Conservation (phyloP, 2,888 invertebrate species). For the Salpingus planirostris region DNA sequence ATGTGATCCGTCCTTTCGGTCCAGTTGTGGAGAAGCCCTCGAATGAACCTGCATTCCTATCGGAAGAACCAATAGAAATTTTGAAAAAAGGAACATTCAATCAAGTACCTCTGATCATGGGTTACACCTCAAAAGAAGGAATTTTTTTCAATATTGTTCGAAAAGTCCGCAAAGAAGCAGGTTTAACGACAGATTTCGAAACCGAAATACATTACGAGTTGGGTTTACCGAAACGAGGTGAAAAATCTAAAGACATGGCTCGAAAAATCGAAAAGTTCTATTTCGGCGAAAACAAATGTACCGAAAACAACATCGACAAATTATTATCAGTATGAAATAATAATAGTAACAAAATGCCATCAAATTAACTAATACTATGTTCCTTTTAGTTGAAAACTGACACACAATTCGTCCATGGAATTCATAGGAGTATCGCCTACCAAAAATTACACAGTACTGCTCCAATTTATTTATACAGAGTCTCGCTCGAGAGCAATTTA, state of each 20-base stretch:
- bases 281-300: constrained; percentile 39
- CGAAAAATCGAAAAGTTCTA: constrained; percentile 39
- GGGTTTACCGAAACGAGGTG: constrained; percentile 21
- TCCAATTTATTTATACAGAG: constrained; percentile 29
- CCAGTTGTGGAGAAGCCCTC: constrained; percentile 9
- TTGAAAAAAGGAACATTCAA: constrained; percentile 29
- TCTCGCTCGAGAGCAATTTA: constrained; percentile 25
- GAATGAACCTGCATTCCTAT: constrained; percentile 4
- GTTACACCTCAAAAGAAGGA: constrained; percentile 35
- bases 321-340: no score
- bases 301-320: constrained; percentile 29
- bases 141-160: constrained; percentile 29
- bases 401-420: constrained; percentile 29
- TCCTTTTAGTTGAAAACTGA: constrained; percentile 32
- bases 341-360: no score
- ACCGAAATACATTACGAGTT: constrained; percentile 25
- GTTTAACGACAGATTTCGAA: constrained; percentile 18
- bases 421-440: constrained; percentile 18
- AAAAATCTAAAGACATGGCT: constrained; percentile 32
- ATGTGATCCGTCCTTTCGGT: constrained; percentile 13
- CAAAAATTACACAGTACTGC: constrained; percentile 19
- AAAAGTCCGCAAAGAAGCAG: constrained; percentile 17
- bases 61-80: constrained; percentile 30
- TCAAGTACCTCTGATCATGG: constrained; percentile 37
- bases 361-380: no score